Conservation (phyloP, 2,797 vertebrate species). For the Gallinago solitaria region DNA sequence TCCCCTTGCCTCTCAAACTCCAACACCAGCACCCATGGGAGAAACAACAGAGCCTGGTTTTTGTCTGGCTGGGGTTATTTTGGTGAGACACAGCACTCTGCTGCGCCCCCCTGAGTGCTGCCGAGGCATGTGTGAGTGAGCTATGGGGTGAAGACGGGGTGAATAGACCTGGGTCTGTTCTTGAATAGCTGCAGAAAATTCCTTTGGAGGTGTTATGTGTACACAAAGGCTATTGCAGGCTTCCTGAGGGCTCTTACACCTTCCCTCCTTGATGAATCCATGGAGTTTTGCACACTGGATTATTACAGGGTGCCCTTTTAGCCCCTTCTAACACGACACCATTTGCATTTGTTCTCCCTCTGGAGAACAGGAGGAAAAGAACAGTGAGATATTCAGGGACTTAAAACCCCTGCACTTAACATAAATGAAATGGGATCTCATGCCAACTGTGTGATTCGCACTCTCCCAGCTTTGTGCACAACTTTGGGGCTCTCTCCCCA, state of each 20-base stretch:
- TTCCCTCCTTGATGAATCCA: slow-evolving; percentile 49
- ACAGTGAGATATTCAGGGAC: slow-evolving; percentile 64
- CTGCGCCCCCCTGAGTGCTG: neutral
- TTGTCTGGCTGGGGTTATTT: neutral
- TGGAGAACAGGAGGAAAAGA: slow-evolving; percentile 61
- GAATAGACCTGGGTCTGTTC: slow-evolving; percentile 30
- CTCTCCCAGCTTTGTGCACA: slow-evolving; percentile 1
- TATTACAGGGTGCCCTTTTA: slow-evolving; percentile 68
- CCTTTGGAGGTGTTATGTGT: slow-evolving; percentile 60
- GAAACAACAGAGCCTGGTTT: neutral
- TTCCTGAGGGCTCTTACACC: slow-evolving; percentile 59
- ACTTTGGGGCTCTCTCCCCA: neutral
- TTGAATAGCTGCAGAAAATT: slow-evolving; percentile 51
- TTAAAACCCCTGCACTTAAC: slow-evolving; percentile 57
- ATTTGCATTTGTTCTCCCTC: slow-evolving; percentile 64
- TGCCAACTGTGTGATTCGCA: slow-evolving; percentile 48
- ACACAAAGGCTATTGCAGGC: slow-evolving; percentile 45
- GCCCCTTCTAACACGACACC: slow-evolving; percentile 59
- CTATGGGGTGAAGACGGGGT: slow-evolving; percentile 25
- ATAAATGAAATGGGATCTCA: slow-evolving; percentile 61
- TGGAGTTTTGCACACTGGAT: neutral
- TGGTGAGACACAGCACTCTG: accelerated
- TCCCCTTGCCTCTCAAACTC: neutral
- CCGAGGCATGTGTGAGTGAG: neutral
- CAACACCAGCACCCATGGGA: neutral